Base-by-base conservation (phyloP, 1,140 invertebrate species). In the Panagrolaimus sp. region DNA sequence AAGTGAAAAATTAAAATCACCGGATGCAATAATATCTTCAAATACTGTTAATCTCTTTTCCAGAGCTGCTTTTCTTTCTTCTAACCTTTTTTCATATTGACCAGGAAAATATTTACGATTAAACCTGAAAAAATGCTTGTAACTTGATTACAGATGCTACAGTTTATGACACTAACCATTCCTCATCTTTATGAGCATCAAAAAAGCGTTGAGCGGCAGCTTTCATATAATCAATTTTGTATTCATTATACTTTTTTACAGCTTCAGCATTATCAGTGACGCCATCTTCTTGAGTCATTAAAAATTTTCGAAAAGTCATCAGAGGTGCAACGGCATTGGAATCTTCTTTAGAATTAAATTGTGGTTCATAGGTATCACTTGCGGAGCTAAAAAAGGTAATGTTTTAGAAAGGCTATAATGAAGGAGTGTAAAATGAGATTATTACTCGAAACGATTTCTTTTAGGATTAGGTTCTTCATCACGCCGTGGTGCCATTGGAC, bases 61-160 rank as follows among this genome's bases (percentile, higher is more conserved):
- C 12, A 98, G 86, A 65, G 91, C 90, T 66, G 85, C 84, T 14
- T 89, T 85, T 76, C 94, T 90, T 83, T 96, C 94, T 38, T 93
- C 90, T 85, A 91, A 93, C 47, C 91, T 86, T 84, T 91, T 94
- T 8, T 91, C 87, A 65, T 90, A 92, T 79, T 97, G 94, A 85
- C 96, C 94, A 5, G 96, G 96, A 86, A 98, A 94, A 84, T 98
- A 98, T 86, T 98, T 98, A 73, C 92, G 89, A 85, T 95, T 94
- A 87, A 99, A 98, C 96, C 96, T 98, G 84, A 62, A 85, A 85
- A 47, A 55, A 67, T 38, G 10, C 21, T 62, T 15, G 7, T n/a
- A 45, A 28, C 43, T 48, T 70, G 82, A 84, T 86, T 86, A 86
- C 86, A 86, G 86, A 84, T 85, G 85, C 85, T 84, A 86, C 86